Base-by-base conservation (phyloP, 2,888 invertebrate species). In the Monochamus alternatus region DNA sequence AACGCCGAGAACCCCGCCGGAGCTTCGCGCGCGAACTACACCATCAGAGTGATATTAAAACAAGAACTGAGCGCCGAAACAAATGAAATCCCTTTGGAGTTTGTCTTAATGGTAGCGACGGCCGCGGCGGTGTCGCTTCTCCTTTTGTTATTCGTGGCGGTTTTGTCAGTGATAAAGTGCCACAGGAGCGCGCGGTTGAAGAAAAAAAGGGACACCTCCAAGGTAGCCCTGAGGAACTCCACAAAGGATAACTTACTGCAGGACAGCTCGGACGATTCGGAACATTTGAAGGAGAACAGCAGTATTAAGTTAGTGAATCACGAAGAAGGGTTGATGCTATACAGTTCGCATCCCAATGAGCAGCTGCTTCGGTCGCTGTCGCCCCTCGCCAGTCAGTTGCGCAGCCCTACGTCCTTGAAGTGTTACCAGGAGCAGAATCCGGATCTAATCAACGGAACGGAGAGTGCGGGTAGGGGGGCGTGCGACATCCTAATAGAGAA, bases 1-100 rank as follows among this genome's bases (percentile, higher is more conserved):
- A 91, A 94, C 10, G 97, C 97, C 0, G 95, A 95, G 85, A 97
- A 97, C 87, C 92, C 94, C 14, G 97, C 97, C 0, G 97, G 97
- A 12, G 92, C 91, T 75, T 92, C 94, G 0, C 93, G 93, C 81
- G 94, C 95, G 75, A 97, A 97, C 88, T 95, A 95, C 83, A 96
- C 97, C 1, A 91, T 97, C 80, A 91, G 93, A 79, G 93, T 96
- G 65, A 91, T 95, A 79, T 91, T 94, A 72, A 94, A 94, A 86
- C 94, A 94, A 85, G 81, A 81, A 44, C 75, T 82, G 5, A 75
- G 52, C 47, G 62, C 74, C 58, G 80, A 82, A 43, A 52, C 81
- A 8, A 80, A 83, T 62, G 83, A 85, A 63, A 65, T 82, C 14
- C 84, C 78, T 72, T 92, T 93, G 78, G 93, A 94, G 87, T 94